These are phyloP conservation scores for Aphelenchoides avenae DNA, from an alignment of 1,140 invertebrate species.

Conservation along the genomic window DNA sequence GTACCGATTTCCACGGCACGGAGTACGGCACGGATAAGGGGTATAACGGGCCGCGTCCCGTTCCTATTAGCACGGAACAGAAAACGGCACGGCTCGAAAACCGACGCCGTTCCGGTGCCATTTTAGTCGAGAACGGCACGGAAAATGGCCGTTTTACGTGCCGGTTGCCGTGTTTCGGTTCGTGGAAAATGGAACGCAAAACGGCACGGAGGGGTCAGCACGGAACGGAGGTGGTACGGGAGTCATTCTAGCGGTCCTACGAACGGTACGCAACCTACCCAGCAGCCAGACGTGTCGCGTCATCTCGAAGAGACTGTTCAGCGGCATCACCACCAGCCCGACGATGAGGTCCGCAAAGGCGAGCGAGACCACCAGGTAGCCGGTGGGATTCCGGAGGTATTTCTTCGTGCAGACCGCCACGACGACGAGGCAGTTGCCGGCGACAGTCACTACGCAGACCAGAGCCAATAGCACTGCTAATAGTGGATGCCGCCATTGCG, in stretches of 20 bases:
- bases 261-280: conserved; percentile 43
- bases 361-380: conserved; percentile 56
- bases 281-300: conserved; percentile 55
- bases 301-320: conserved; percentile 58
- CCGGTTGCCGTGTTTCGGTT: too few species aligned
- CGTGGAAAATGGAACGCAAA: too few species aligned
- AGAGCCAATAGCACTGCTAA: conserved; percentile 35
- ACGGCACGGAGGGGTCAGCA: too few species aligned
- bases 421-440: conserved; percentile 56
- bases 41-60: too few species aligned
- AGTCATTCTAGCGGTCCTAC: too few species aligned
- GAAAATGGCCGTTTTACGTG: conserved; percentile 2
- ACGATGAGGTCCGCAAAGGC: conserved; percentile 58
- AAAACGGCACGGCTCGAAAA: too few species aligned
- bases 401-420: conserved; percentile 58
- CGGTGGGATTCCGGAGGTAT: conserved; percentile 55
- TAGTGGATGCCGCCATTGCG: conserved; percentile 50
- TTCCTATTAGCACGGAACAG: too few species aligned
- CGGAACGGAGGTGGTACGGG: too few species aligned
- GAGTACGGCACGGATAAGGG: too few species aligned
- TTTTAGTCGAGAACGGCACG: too few species aligned
- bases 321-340: conserved; percentile 57
- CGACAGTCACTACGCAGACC: conserved; percentile 51
- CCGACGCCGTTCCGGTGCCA: too few species aligned
- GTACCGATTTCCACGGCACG: too few species aligned